Evolutionary conservation across 2,113 vertebrate species (phyloP).

Genomic region (Colius striatus): DNA sequence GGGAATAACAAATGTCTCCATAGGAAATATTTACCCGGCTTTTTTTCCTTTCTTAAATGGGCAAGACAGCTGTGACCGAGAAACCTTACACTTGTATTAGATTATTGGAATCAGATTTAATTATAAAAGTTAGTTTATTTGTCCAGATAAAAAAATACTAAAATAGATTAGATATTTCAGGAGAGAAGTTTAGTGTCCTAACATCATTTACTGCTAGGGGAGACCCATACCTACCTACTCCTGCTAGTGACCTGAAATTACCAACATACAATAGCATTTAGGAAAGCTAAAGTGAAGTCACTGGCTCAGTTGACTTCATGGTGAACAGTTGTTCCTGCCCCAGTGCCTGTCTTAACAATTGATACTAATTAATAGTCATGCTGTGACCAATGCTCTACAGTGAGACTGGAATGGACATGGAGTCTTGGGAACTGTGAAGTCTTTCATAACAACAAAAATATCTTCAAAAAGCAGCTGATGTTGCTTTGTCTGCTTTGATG

Average conservation of each 20-base stretch:
- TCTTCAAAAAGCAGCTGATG: not conserved
- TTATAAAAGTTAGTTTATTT: not conserved
- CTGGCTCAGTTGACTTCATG: not conserved
- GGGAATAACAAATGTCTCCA: constrained; percentile 26
- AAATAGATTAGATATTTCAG: not conserved
- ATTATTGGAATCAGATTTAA: not conserved
- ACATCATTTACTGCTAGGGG: not conserved
- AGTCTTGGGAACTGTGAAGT: not conserved
- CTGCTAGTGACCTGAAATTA: not conserved
- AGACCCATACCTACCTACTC: not conserved
- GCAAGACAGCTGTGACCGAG: not conserved
- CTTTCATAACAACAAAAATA: not conserved
- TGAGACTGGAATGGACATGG: not conserved
- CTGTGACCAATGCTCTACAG: not conserved
- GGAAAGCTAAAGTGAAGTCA: not conserved
- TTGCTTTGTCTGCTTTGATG: not conserved
- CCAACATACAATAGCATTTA: not conserved
- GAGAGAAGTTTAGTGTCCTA: not conserved
- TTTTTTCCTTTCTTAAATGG: not conserved
- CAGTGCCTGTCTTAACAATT: not conserved
- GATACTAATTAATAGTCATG: not conserved
- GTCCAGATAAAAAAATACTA: not conserved
- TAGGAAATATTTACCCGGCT: not conserved
- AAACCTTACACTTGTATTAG: not conserved
- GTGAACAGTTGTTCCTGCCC: not conserved